These are phyloP conservation scores for Athene noctua DNA, from an alignment of 2,113 vertebrate genomes.

Conservation along the genomic window DNA sequence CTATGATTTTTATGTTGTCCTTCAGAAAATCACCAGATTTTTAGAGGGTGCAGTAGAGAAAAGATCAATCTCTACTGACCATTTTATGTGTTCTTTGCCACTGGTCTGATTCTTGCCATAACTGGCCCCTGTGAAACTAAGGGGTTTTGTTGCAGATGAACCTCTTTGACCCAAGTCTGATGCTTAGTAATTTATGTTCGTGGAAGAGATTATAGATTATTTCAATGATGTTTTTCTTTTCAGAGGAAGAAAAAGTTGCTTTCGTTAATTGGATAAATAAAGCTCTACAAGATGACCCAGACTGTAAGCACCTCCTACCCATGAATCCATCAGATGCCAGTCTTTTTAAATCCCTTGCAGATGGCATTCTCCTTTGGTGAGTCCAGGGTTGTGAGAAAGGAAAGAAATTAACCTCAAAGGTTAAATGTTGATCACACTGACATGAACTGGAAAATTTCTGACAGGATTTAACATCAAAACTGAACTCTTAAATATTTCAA, in stretches of 20 bases:
- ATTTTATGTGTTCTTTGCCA: background rate
- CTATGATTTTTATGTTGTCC: background rate
- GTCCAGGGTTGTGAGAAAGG: background rate
- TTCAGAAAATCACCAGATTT: background rate
- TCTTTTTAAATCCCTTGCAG: slow-evolving; percentile 90
- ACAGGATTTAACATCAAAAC: background rate
- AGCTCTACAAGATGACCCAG: slow-evolving; percentile 87
- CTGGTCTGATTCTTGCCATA: background rate
- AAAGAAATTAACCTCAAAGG: background rate
- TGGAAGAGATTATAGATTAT: background rate
- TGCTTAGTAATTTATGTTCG: background rate
- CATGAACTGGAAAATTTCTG: background rate
- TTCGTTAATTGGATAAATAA: slow-evolving; percentile 99
- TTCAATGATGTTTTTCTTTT: slow-evolving; percentile 26
- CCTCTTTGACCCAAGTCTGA: background rate
- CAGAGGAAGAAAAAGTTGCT: slow-evolving; percentile 98
- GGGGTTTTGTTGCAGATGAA: background rate
- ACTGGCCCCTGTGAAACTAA: background rate
- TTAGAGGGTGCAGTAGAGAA: background rate
- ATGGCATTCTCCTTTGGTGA: slow-evolving; percentile 96
- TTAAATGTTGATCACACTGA: background rate
- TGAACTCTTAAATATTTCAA: background rate
- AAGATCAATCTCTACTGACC: background rate
- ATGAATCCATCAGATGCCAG: slow-evolving; percentile 86
- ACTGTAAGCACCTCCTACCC: slow-evolving; percentile 90